Conservation (phyloP, 37 sponge, comb jelly and placozoan genomes). For the Corticium candelabrum region DNA sequence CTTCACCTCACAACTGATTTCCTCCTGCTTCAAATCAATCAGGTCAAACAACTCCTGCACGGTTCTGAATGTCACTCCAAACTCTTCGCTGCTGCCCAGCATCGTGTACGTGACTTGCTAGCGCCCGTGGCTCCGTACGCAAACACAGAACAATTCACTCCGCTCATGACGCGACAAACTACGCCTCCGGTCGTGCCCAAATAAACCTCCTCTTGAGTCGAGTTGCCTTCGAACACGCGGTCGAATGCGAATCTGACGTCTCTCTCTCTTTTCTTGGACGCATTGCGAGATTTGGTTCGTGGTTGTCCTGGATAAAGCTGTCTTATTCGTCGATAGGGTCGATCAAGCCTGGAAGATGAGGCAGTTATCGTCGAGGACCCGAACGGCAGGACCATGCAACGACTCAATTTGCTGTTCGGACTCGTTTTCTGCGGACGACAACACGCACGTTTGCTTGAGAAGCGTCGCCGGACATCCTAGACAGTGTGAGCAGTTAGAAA, state of each 20-base stretch:
- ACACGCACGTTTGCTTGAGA: constrained; percentile 71
- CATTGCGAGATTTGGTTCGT: too few relatives aligned
- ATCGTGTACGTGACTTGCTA: constrained; percentile 96
- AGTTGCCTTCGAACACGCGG: constrained; percentile 74
- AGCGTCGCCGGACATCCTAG: not conserved
- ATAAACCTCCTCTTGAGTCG: constrained; percentile 80
- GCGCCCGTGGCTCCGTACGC: constrained; percentile 97
- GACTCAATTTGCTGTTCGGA: constrained; percentile 33
- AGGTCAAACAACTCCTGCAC: constrained; percentile 83
- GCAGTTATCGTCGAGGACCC: constrained; percentile 57
- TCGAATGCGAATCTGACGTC: constrained; percentile 91
- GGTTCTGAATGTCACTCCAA: constrained; percentile 88
- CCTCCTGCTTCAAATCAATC: constrained; percentile 50
- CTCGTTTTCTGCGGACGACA: constrained; percentile 55
- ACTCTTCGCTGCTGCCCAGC: constrained; percentile 75
- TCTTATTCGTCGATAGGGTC: constrained; percentile 64
- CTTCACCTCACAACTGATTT: too few relatives aligned
- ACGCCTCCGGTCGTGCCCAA: constrained; percentile 59
- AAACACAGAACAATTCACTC: constrained; percentile 96
- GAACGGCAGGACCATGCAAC: constrained; percentile 20
- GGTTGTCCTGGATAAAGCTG: not conserved
- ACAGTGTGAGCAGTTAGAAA: too few relatives aligned
- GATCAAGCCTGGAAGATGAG: constrained; percentile 84
- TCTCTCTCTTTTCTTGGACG: constrained; percentile 49
- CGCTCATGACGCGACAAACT: constrained; percentile 69